A percentile compares a stretch with the other conserved stretches of the same genome.
These are phyloP conservation scores for Drepana arcuata DNA, from an alignment of 1,140 invertebrate genomes.

Conservation along the genomic window DNA sequence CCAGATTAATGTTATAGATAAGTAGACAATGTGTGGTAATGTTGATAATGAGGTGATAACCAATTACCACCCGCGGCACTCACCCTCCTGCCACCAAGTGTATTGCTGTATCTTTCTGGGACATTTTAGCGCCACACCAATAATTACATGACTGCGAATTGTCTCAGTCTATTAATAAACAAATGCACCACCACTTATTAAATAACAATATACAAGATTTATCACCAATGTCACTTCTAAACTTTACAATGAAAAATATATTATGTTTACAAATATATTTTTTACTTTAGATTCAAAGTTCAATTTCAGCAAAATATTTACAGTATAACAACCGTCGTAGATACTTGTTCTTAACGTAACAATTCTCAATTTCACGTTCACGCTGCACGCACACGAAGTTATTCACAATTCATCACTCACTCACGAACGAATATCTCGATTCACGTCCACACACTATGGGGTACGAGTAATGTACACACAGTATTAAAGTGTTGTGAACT, in stretches of 20 bases:
- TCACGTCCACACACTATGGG: too few species aligned
- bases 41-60: conserved; percentile 14
- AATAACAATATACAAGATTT: conserved; percentile 29
- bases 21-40: too few species aligned
- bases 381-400: conserved; percentile 23
- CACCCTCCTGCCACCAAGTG: conserved; percentile 91
- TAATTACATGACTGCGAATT: conserved; percentile 66
- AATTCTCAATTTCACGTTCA: too few species aligned
- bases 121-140: conserved; percentile 72
- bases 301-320: conserved; percentile 19
- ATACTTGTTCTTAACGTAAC: conserved; percentile 24
- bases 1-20: conserved; percentile 8
- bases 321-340: conserved; percentile 17
- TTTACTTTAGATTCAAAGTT: conserved; percentile 10
- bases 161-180: conserved; percentile 68
- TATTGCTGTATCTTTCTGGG: conserved; percentile 85
- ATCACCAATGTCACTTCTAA: too few species aligned
- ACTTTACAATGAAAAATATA: too few species aligned
- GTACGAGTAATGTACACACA: conserved; percentile 26
- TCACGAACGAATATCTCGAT: too few species aligned
- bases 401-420: conserved; percentile 2
- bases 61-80: conserved; percentile 41
- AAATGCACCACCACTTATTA: conserved; percentile 53
- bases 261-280: conserved; percentile 1
- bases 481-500: conserved; percentile 31